Evolutionary conservation across 2,797 vertebrate species (phyloP).

Genomic region (Scomberomorus guttatus): DNA sequence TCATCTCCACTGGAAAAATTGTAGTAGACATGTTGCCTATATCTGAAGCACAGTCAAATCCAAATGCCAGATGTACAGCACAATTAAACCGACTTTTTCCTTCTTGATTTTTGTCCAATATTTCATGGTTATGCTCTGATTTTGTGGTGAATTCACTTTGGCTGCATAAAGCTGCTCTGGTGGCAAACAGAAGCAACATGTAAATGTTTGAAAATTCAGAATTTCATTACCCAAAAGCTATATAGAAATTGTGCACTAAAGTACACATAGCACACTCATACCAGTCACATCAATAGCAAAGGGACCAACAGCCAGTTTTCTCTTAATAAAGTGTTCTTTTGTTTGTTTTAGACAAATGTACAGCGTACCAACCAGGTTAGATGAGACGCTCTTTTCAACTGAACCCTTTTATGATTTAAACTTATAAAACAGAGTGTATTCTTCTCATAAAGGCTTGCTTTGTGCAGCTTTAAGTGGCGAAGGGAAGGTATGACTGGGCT

Average conservation of each 20-base stretch:
- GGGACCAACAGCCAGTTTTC: neutral
- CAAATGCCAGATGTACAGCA: conserved; percentile 4
- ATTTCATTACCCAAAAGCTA: too few species aligned
- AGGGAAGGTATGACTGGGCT: conserved; percentile 20
- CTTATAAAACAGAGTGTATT: neutral
- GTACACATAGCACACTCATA: neutral
- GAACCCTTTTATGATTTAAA: neutral
- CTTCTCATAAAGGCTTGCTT: neutral
- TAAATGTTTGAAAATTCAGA: neutral
- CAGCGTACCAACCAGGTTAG: neutral
- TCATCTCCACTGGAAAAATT: conserved; percentile 21
- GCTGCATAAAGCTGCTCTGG: neutral
- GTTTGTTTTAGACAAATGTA: neutral
- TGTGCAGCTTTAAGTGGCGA: conserved; percentile 25
- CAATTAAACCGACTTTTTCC: neutral
- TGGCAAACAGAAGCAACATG: neutral
- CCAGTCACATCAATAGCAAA: neutral
- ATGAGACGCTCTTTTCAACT: neutral
- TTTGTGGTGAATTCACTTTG: neutral
- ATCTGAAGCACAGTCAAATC: conserved; percentile 4
- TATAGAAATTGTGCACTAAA: neutral
- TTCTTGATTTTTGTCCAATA: conserved; percentile 14
- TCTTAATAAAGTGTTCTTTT: neutral
- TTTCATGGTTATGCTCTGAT: neutral
- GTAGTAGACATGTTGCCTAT: conserved; percentile 22